Evolutionary conservation across 2,888 invertebrate genomes (phyloP).

Genomic region (Carpatolechia fugitivella): DNA sequence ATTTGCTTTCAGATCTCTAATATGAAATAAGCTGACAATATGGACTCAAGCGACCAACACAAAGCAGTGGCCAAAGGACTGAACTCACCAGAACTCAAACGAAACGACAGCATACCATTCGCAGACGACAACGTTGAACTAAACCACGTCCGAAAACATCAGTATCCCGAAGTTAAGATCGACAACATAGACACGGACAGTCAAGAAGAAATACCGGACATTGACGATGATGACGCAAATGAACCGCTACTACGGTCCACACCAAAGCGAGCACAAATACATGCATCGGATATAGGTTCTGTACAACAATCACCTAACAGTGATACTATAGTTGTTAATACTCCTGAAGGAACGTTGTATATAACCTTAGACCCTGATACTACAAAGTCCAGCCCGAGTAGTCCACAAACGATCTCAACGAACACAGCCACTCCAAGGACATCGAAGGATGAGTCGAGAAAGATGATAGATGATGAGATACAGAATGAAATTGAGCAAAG

Average conservation of each 20-base stretch:
- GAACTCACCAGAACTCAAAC: conserved; percentile 56
- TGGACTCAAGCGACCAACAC: conserved; percentile 30
- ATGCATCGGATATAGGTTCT: conserved; percentile 58
- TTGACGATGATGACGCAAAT: conserved; percentile 35
- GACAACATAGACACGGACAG: conserved; percentile 19
- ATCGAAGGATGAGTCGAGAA: conserved; percentile 51
- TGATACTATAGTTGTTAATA: conserved; percentile 70
- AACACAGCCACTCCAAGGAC: conserved; percentile 47
- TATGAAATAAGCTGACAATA: conserved; percentile 52
- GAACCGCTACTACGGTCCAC: conserved; percentile 19
- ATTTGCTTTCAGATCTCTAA: conserved; percentile 53
- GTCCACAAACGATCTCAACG: conserved; percentile 40
- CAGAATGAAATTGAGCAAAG: conserved; percentile 45
- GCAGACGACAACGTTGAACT: conserved; percentile 40
- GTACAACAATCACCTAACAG: conserved; percentile 59
- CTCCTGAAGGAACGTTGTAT: conserved; percentile 70
- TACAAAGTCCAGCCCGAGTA: conserved; percentile 39
- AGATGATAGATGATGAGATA: conserved; percentile 50
- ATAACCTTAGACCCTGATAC: conserved; percentile 67
- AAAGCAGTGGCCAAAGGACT: conserved; percentile 56
- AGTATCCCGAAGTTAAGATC: conserved; percentile 23
- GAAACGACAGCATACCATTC: conserved; percentile 35
- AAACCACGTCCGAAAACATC: conserved; percentile 26
- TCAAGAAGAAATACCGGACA: conserved; percentile 33
- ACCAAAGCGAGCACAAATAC: conserved; percentile 36